Evolutionary conservation across 2,797 vertebrate genomes (phyloP).

Genomic region (Urophycis tenuis): DNA sequence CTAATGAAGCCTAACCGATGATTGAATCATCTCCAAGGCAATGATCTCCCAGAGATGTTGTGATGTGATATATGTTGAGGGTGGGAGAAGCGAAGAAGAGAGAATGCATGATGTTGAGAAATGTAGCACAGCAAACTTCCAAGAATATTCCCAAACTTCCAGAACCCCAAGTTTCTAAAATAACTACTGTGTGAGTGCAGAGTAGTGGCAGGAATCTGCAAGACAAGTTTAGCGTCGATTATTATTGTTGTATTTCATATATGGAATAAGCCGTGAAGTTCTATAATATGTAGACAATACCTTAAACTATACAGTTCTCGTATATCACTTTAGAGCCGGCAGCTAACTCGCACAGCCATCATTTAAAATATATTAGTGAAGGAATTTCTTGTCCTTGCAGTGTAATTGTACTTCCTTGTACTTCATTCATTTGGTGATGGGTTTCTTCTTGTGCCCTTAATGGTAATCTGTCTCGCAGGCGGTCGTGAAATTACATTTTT

Average conservation of each 20-base stretch:
- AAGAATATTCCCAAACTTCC: no score
- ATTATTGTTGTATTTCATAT: not conserved
- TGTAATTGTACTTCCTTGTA: not conserved
- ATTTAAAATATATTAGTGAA: not conserved
- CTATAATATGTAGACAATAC: not conserved
- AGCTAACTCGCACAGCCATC: not conserved
- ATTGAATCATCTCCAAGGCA: conserved; percentile 5
- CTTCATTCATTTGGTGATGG: not conserved
- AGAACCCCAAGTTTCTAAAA: no score
- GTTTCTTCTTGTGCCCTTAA: not conserved
- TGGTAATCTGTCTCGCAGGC: not conserved
- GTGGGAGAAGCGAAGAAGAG: not conserved
- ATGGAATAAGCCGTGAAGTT: not conserved
- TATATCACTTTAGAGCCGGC: not conserved
- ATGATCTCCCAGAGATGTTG: not conserved
- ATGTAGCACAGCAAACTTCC: no score
- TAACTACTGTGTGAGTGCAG: no score
- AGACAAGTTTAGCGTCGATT: not conserved
- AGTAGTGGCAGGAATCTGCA: no score
- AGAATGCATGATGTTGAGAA: not conserved
- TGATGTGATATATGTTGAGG: not conserved
- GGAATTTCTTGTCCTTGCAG: not conserved
- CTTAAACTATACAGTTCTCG: no score
- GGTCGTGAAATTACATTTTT: not conserved
- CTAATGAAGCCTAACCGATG: not conserved